Percentiles rank a stretch among this genome's conserved stretches.
Conservation (phyloP, 2,888 invertebrate genomes). For the Heteromurus nitidus region DNA sequence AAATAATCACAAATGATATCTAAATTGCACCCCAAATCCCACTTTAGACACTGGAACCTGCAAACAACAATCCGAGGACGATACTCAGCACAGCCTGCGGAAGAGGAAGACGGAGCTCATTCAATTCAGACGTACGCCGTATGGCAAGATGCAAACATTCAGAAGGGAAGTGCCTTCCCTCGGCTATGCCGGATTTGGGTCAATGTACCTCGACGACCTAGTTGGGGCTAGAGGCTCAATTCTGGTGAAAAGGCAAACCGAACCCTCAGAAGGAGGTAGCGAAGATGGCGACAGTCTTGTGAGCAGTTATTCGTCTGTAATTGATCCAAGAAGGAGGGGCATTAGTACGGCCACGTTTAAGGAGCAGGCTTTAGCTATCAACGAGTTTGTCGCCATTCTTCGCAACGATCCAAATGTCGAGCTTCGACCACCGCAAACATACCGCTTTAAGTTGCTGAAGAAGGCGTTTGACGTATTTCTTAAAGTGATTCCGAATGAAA, state of each 20-base stretch:
- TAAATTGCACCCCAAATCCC: neutral
- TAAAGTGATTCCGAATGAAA: slow-evolving; percentile 23
- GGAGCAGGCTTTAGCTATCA: slow-evolving; percentile 27
- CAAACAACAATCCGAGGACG: neutral
- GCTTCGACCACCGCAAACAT: slow-evolving; percentile 39
- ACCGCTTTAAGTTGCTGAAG: slow-evolving; percentile 47
- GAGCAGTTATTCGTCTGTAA: neutral
- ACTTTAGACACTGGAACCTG: slow-evolving; percentile 15
- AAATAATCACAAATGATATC: neutral
- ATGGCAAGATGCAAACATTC: too few species aligned
- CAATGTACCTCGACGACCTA: neutral
- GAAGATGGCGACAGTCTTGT: neutral
- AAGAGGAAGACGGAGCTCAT: too few species aligned
- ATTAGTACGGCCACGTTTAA: neutral
- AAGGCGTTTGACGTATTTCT: slow-evolving; percentile 46
- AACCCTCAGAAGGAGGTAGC: neutral
- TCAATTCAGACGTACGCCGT: too few species aligned
- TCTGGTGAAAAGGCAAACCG: neutral
- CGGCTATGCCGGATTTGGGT: neutral
- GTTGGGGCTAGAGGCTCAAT: neutral
- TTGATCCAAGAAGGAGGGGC: slow-evolving; percentile 26
- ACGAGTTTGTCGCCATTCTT: slow-evolving; percentile 33
- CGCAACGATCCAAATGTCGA: slow-evolving; percentile 29
- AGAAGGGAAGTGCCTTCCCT: too few species aligned
- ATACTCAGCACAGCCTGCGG: neutral